These are phyloP conservation scores for Laothoe populi DNA, from an alignment of 2,888 invertebrate species.

Conservation along the genomic window DNA sequence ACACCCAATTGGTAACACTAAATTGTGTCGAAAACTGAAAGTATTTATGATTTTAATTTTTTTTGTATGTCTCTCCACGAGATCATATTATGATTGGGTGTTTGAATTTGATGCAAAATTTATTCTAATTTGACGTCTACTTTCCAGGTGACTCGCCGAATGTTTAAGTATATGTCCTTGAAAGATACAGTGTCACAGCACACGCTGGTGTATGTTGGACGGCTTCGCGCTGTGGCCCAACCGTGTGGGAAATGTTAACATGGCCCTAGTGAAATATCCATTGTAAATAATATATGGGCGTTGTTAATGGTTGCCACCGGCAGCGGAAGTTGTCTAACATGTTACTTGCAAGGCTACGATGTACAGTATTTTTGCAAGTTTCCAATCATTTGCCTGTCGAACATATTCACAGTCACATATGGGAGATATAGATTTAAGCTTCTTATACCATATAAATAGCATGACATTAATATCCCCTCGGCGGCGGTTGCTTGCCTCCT, in stretches of 20 bases:
- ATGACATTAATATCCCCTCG: slow-evolving; percentile 77
- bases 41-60: slow-evolving; percentile 36
- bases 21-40: slow-evolving; percentile 71
- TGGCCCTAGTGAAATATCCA: slow-evolving; percentile 35
- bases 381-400: slow-evolving; percentile 78
- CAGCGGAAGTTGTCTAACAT: slow-evolving; percentile 64
- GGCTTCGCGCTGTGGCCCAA: slow-evolving; percentile 52
- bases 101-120: slow-evolving; percentile 77
- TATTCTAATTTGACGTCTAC: slow-evolving; percentile 83
- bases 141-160: slow-evolving; percentile 84
- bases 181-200: slow-evolving; percentile 78
- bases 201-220: slow-evolving; percentile 68
- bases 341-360: slow-evolving; percentile 73
- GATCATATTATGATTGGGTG: slow-evolving; percentile 71
- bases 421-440: slow-evolving; percentile 81
- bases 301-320: slow-evolving; percentile 43
- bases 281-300: not conserved
- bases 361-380: slow-evolving; percentile 78
- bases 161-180: slow-evolving; percentile 78
- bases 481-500: slow-evolving; percentile 57
- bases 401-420: slow-evolving; percentile 76
- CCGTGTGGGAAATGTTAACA: slow-evolving; percentile 21
- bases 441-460: slow-evolving; percentile 76
- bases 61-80: slow-evolving; percentile 32
- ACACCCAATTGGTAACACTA: slow-evolving; percentile 72